Evolutionary conservation across 2,888 invertebrate genomes (phyloP), one percentile per base, ranked within the genome.

Genomic region (Scelioninae gen. 1): DNA sequence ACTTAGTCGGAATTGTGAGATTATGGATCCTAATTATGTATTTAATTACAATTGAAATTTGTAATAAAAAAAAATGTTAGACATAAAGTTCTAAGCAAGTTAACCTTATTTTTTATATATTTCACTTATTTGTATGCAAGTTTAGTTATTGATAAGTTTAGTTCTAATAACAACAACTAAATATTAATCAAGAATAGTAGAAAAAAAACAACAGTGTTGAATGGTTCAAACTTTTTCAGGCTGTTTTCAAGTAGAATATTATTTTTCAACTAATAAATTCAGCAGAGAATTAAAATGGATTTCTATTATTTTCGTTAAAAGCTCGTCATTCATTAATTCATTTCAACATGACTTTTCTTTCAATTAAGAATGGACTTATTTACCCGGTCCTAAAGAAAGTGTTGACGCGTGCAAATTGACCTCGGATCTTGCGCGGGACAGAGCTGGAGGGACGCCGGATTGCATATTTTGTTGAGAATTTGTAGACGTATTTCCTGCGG

Each of bases 361-460:
- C 63, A 71, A 76, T 71, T 69, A 65, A 65, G 29, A 58, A 15
- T 32, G 51, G n/a, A 40, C n/a, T 63, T 65, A 49, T 62, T 75
- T 92, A 96, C 96, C 95, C 92, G 95, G 95, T 89, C 94, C 95
- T 69, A 95, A 93, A 40, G 95, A 95, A 87, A 96, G 95, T 65
- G 95, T 94, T 79, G 95, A 96, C 53, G 95, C 95, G 91, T 96
- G 96, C 85, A 97, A 93, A 93, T 97, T 97, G 89, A 96, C 96
- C 92, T 97, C 97, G 13, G 97, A 97, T 92, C 97, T 96, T 85
- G 97, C 97, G 87, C 97, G 94, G 51, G 96, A 95, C 34, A 96
- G 91, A 5, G 95, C 95, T 87, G 95, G 94, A 0, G 90, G 87
- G 56, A 95, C 92, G 43, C 95, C 95, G 9, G 95, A 94, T 38